Evolutionary conservation across 2,797 vertebrate genomes (phyloP).

Genomic region (Onychomys arenicola): DNA sequence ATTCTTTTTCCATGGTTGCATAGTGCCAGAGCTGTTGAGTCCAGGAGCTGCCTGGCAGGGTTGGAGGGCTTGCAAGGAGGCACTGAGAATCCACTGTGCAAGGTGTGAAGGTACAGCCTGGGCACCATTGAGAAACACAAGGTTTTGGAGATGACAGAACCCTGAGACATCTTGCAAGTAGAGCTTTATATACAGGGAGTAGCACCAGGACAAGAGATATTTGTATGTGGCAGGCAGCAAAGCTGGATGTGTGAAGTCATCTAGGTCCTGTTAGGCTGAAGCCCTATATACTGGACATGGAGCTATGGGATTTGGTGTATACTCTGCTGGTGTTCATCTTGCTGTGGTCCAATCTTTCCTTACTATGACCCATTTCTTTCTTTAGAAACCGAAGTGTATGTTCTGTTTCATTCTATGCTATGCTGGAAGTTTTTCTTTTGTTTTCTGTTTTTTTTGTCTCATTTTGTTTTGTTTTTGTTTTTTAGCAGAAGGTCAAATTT

Average conservation of each 20-base stretch:
- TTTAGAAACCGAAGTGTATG: neutral
- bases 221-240: no score
- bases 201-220: neutral
- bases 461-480: neutral
- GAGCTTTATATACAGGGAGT: no score
- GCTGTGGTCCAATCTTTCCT: neutral
- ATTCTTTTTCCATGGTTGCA: neutral
- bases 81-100: no score
- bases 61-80: neutral
- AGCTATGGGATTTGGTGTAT: no score
- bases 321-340: neutral
- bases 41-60: neutral
- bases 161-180: neutral
- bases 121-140: neutral
- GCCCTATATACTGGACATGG: no score
- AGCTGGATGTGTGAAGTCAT: no score
- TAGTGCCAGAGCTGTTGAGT: no score
- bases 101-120: neutral
- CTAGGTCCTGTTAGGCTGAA: neutral
- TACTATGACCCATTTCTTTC: neutral
- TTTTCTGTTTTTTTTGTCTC: no score
- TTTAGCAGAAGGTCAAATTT: neutral
- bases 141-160: neutral
- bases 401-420: neutral
- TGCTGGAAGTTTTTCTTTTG: neutral